Base-by-base conservation (phyloP, 2,888 invertebrate genomes). In the Maniola hyperantus region DNA sequence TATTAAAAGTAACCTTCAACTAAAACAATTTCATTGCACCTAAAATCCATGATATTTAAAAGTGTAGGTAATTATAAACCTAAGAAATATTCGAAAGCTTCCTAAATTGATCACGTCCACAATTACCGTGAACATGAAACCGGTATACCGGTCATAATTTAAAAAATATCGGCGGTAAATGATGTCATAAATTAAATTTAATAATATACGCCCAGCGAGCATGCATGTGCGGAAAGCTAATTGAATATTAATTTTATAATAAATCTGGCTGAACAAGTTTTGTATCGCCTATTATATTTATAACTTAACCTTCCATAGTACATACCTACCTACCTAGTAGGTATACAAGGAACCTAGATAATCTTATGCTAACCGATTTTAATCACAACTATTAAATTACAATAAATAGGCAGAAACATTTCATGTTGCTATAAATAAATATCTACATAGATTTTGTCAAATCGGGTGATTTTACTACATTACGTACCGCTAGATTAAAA, bases 221-320 rank as follows among this genome's bases (percentile, higher is more conserved):
- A 84, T 83, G 89, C 89, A 91, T 92, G 91, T 91, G 91, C 91
- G 88, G 91, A 92, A 89, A 91, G 91, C 90, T 91, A 91, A 92
- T 91, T 91, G 92, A 91, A 91, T 91, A 90, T 92, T 92, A 91
- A 92, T 90, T 90, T 91, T 81, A 87, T 83, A 85, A 88, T 88
- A 90, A 91, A 91, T 91, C 91, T 88, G 85, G 87, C 83, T 74
- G 74, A 82, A 85, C 90, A 76, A 88, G 84, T 89, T 82, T 84
- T 73, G 77, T 57, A 80, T 78, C 77, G 72, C 76, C 80, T 82
- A 80, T 85, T 85, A 88, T 87, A 89, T 86, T 89, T 89, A 86
- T 89, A 87, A 85, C 85, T 86, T 86, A 83, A 85, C 84, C 84
- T 59, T n/a, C n/a, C n/a, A n/a, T 60, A 36, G 34, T 75, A 73